These are phyloP conservation scores for Silurus glanis DNA, from an alignment of 2,113 vertebrate genomes.

Conservation along the genomic window DNA sequence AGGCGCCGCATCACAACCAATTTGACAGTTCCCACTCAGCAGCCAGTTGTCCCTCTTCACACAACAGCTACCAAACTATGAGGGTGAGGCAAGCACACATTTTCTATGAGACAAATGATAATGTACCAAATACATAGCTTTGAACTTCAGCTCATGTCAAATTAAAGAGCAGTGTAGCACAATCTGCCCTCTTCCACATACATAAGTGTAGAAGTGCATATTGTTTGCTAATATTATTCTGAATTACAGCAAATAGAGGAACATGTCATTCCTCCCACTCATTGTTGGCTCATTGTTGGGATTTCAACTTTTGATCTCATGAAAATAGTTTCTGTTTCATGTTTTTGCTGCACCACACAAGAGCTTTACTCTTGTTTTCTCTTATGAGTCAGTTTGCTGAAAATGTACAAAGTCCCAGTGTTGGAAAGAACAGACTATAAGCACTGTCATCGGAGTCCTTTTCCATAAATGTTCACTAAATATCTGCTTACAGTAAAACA, in stretches of 20 bases:
- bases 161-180: neutral
- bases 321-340: neutral
- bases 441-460: neutral
- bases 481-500: neutral
- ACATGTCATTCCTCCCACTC: neutral
- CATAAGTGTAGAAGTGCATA: neutral
- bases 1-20: no score
- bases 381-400: no score
- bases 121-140: neutral
- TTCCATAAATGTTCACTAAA: neutral
- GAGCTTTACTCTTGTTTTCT: neutral
- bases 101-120: neutral
- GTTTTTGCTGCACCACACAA: neutral
- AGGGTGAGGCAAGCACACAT: no score
- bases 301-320: neutral
- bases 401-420: neutral
- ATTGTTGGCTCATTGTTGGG: neutral
- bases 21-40: neutral
- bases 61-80: neutral
- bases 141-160: neutral
- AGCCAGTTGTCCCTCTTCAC: neutral
- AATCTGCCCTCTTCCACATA: neutral
- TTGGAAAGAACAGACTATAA: neutral
- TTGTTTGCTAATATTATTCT: neutral
- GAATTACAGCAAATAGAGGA: neutral